Conservation (phyloP, 2,113 vertebrate genomes). For the Procavia capensis region DNA sequence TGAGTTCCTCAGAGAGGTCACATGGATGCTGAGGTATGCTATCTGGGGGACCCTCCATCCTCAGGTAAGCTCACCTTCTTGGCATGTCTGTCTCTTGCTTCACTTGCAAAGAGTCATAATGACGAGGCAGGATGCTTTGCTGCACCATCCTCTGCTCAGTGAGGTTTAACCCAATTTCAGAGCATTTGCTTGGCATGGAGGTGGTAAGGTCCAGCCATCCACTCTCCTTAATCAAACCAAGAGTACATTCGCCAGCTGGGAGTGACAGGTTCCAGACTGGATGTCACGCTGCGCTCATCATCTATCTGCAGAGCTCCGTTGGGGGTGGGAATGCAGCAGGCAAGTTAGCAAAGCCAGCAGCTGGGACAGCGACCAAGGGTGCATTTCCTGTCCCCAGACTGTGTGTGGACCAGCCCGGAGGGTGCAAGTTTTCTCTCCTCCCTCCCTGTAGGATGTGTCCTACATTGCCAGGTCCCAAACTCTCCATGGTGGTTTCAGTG, state of each 20-base stretch:
- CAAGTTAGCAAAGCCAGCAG: background rate
- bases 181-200: background rate
- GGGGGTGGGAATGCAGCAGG: background rate
- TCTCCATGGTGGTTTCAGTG: background rate
- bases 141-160: accelerated
- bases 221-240: slow-evolving; percentile 41
- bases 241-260: background rate
- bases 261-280: background rate
- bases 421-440: background rate
- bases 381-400: background rate
- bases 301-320: background rate
- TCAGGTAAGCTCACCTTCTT: background rate
- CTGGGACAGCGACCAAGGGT: background rate
- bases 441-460: accelerated
- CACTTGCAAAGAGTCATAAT: background rate
- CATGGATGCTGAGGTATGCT: background rate
- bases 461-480: background rate
- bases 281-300: background rate
- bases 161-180: background rate
- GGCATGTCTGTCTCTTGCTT: background rate
- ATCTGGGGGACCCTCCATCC: background rate
- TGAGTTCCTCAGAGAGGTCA: background rate
- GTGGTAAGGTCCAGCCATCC: background rate
- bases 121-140: background rate
- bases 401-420: too few species aligned